Percentiles rank a stretch among this genome's conserved stretches.
Conservation (phyloP, 2,113 vertebrate genomes). For the Laterallus jamaicensis region DNA sequence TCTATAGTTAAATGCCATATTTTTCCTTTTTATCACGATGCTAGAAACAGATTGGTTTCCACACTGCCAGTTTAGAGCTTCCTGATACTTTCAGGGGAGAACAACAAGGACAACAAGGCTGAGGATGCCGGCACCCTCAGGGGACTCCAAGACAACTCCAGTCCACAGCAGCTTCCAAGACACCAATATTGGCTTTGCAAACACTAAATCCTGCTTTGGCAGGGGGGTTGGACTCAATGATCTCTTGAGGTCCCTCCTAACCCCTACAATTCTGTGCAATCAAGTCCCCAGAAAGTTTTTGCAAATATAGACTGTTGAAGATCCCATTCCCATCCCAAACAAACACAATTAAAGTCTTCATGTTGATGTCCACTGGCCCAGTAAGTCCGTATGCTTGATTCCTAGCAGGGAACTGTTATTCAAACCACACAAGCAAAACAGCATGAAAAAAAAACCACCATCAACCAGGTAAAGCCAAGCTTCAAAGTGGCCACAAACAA, state of each 20-base stretch:
- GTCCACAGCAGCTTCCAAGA: background rate
- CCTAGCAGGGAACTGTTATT: background rate
- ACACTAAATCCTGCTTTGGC: background rate
- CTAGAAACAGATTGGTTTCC: background rate
- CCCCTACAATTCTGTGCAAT: background rate
- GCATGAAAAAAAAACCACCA: accelerated
- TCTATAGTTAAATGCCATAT: background rate
- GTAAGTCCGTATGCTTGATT: background rate
- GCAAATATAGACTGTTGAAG: accelerated
- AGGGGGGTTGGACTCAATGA: no score
- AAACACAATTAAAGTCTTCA: background rate
- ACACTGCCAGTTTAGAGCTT: background rate
- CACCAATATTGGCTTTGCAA: background rate
- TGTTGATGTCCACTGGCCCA: accelerated
- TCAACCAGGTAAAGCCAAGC: background rate
- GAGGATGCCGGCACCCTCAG: background rate
- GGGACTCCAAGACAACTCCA: background rate
- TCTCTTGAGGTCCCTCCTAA: no score
- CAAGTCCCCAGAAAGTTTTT: accelerated
- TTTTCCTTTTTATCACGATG: background rate
- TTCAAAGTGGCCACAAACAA: background rate
- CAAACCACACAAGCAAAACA: background rate
- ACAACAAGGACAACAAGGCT: background rate
- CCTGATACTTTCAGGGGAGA: background rate
- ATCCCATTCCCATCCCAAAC: background rate